Percentiles rank a stretch among this genome's conserved stretches.
phyloP scores from a whole-genome alignment of 2,113 vertebrate species.

The Sitta europaea region DNA sequence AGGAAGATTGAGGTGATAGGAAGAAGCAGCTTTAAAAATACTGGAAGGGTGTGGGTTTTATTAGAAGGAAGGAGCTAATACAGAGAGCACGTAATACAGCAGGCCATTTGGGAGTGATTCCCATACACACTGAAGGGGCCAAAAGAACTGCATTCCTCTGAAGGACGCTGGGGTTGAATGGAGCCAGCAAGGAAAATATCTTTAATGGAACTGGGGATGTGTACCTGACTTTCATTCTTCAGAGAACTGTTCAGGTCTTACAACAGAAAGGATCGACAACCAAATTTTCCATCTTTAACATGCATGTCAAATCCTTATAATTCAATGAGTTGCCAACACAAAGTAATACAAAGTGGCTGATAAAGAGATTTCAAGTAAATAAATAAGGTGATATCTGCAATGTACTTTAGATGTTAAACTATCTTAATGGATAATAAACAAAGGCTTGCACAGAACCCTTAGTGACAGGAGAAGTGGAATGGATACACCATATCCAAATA shows the following conservation, averaged over 20 bases:
- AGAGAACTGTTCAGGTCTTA: neutral
- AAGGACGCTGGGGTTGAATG: neutral
- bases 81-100: neutral
- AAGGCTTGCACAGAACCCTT: neutral
- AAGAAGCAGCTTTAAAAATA: neutral
- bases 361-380: neutral
- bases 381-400: neutral
- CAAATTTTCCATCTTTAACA: neutral
- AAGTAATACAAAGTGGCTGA: neutral
- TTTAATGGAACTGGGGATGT: neutral
- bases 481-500: neutral
- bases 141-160: neutral
- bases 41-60: fast-evolving
- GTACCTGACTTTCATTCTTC: neutral
- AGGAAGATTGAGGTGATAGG: neutral
- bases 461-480: neutral
- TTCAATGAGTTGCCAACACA: neutral
- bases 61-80: neutral
- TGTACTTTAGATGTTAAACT: neutral
- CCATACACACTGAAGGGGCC: neutral
- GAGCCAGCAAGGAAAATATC: neutral
- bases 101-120: neutral
- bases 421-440: neutral
- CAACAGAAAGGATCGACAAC: neutral
- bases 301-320: neutral